phyloP scores from a whole-genome alignment of 2,888 invertebrate genomes.

The Oconnorella tubifera region DNA sequence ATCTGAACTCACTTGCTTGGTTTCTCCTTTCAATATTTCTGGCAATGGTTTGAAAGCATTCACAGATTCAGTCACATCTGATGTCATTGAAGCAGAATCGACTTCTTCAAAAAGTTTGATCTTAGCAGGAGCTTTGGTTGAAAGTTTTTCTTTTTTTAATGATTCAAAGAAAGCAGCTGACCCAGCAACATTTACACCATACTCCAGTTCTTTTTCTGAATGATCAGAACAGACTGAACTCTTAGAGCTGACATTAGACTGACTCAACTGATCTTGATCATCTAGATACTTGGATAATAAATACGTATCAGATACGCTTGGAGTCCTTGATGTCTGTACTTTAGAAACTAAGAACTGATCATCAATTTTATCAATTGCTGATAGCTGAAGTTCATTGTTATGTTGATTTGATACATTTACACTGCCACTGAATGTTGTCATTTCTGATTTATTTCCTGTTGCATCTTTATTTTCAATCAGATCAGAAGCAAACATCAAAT shows the following conservation, averaged over 20 bases:
- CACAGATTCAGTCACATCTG: neutral
- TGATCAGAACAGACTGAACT: constrained; percentile 5
- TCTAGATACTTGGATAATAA: neutral
- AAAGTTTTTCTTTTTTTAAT: neutral
- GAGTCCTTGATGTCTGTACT: neutral
- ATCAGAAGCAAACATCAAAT: neutral
- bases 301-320: neutral
- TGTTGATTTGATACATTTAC: neutral
- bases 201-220: neutral
- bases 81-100: too few relatives aligned
- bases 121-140: neutral
- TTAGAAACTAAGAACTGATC: neutral
- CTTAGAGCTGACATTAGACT: neutral
- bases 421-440: neutral
- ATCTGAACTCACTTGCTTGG: too few relatives aligned
- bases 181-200: constrained; percentile 1
- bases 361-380: neutral
- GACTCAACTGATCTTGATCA: neutral
- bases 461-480: neutral
- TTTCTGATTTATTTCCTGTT: neutral
- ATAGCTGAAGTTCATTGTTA: neutral
- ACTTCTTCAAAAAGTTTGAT: neutral
- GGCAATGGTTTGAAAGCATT: too few relatives aligned
- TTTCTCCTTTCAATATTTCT: too few relatives aligned
- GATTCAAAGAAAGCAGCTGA: neutral